These are phyloP conservation scores for Bombycilla garrulus DNA, from an alignment of 2,113 vertebrate species.

Conservation along the genomic window DNA sequence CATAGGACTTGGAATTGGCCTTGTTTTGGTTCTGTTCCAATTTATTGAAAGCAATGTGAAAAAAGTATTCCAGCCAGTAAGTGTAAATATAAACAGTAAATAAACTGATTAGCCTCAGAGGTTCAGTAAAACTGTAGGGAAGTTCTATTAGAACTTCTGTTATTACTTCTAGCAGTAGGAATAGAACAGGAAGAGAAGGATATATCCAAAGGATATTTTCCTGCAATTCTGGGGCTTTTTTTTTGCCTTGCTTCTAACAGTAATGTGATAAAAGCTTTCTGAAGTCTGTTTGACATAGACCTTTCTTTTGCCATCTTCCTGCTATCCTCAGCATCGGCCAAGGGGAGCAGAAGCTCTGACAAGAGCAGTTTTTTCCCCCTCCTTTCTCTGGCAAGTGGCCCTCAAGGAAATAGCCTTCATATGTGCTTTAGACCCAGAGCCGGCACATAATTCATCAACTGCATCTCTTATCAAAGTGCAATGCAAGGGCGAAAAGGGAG, in stretches of 20 bases:
- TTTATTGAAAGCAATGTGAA: background rate
- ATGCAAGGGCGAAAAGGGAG: background rate
- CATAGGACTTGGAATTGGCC: background rate
- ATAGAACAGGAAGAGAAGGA: background rate
- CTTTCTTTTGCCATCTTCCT: background rate
- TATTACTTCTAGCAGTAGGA: background rate
- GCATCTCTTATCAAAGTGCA: background rate
- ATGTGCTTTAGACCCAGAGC: background rate
- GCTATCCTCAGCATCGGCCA: background rate
- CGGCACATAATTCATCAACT: background rate
- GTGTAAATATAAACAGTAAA: background rate
- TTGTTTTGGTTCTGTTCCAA: background rate
- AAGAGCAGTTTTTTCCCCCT: accelerated
- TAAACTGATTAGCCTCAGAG: background rate
- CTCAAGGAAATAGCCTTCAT: background rate
- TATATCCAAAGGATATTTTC: background rate
- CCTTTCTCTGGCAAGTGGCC: background rate
- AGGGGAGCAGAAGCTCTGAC: background rate
- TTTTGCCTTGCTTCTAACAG: background rate
- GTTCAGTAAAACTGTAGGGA: background rate
- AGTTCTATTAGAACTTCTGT: background rate
- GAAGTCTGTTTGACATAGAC: background rate
- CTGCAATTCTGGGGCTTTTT: background rate
- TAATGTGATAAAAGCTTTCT: background rate
- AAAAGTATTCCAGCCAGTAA: background rate